Evolutionary conservation across 2,113 vertebrate species (phyloP).

Genomic region (Ptilorrhoa leucosticta): DNA sequence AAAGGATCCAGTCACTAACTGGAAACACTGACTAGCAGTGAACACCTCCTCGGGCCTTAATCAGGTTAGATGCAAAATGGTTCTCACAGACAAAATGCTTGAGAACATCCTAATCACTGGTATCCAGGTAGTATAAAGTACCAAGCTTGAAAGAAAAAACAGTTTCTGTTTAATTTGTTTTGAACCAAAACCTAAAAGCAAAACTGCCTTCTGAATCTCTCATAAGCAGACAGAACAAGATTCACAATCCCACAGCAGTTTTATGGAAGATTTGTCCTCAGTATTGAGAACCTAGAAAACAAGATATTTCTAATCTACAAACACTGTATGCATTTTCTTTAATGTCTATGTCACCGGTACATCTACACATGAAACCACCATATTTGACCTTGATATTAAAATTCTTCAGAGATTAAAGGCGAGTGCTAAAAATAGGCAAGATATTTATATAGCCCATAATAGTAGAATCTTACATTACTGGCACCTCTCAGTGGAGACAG

Average conservation of each 20-base stretch:
- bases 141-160: neutral
- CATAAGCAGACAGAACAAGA: neutral
- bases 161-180: neutral
- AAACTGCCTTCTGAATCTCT: neutral
- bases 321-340: neutral
- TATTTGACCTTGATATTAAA: constrained; percentile 47
- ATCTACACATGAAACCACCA: neutral
- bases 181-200: neutral
- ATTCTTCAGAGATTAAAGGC: constrained; percentile 50
- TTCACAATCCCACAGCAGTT: neutral
- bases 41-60: neutral
- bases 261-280: neutral
- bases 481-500: constrained; percentile 1
- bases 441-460: neutral
- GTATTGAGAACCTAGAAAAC: neutral
- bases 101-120: neutral
- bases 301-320: neutral
- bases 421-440: constrained; percentile 25
- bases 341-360: neutral
- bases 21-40: neutral
- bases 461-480: neutral
- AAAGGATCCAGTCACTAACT: neutral
- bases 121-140: neutral
- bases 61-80: neutral
- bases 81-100: neutral